These are phyloP conservation scores for Caradrina clavipalpis DNA, from an alignment of 2,888 invertebrate genomes.

Conservation along the genomic window DNA sequence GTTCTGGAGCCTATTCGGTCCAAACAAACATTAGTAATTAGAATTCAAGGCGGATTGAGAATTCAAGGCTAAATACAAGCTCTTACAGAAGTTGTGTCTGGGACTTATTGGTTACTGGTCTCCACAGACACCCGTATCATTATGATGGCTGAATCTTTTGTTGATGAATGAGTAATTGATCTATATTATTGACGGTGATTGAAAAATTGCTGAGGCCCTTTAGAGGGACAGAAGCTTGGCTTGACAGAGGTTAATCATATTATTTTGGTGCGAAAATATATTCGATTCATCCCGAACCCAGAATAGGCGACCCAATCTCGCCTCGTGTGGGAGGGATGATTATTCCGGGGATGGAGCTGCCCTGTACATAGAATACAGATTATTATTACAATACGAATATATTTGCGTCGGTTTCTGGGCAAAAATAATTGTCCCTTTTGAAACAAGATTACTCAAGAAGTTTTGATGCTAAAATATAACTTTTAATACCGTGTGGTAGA, in stretches of 20 bases:
- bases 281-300: background rate
- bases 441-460: too few relatives aligned
- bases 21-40: too few relatives aligned
- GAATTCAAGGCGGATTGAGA: too few relatives aligned
- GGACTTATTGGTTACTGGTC: background rate
- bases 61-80: too few relatives aligned
- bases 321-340: constrained; percentile 26
- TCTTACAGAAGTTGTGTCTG: background rate
- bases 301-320: constrained; percentile 29
- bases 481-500: too few relatives aligned
- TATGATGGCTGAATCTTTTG: constrained; percentile 33
- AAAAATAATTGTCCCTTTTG: background rate
- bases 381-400: background rate
- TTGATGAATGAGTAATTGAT: constrained; percentile 38
- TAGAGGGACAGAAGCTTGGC: constrained; percentile 20
- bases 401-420: constrained; percentile 8
- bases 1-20: too few relatives aligned
- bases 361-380: constrained; percentile 6
- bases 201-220: constrained; percentile 46
- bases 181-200: constrained; percentile 26
- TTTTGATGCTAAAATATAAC: too few relatives aligned
- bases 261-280: constrained; percentile 40
- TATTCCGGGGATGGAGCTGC: constrained; percentile 19
- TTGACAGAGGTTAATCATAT: constrained; percentile 37
- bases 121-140: constrained; percentile 2